These are phyloP conservation scores for Platorchestia sp. DNA, from an alignment of 1,140 invertebrate species.

Conservation along the genomic window DNA sequence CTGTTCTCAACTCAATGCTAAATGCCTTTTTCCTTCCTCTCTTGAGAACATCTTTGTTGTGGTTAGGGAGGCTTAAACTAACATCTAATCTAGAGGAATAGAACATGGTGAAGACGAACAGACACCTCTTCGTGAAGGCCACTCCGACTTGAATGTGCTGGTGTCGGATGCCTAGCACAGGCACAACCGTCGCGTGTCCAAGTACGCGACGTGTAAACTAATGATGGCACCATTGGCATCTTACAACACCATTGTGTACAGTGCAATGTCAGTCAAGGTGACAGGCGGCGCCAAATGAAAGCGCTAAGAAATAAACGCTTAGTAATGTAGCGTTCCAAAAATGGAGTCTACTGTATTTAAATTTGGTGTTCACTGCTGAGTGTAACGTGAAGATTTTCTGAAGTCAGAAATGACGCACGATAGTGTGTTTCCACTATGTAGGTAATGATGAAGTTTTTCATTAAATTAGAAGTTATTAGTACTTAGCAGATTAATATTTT, in stretches of 20 bases:
- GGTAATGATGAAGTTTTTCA: background rate
- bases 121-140: background rate
- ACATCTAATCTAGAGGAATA: background rate
- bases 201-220: background rate
- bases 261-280: background rate
- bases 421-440: background rate
- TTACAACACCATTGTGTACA: background rate
- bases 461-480: too few species aligned
- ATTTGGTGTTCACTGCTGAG: background rate
- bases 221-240: background rate
- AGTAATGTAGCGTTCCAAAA: background rate
- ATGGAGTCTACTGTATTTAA: background rate
- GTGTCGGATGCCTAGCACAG: background rate
- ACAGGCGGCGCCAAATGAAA: background rate
- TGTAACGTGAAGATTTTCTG: background rate
- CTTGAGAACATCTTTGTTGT: too few species aligned
- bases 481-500: too few species aligned
- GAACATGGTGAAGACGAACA: background rate
- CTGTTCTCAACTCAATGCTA: too few species aligned
- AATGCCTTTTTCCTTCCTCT: too few species aligned
- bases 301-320: background rate
- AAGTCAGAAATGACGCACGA: background rate
- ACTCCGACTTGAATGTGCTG: background rate
- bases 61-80: too few species aligned
- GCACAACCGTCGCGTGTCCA: background rate